A percentile compares a stretch with the other conserved stretches of the same genome.
Evolutionary conservation across 2,113 vertebrate species (phyloP).

Genomic region (Petrocephalus microphthalmus): DNA sequence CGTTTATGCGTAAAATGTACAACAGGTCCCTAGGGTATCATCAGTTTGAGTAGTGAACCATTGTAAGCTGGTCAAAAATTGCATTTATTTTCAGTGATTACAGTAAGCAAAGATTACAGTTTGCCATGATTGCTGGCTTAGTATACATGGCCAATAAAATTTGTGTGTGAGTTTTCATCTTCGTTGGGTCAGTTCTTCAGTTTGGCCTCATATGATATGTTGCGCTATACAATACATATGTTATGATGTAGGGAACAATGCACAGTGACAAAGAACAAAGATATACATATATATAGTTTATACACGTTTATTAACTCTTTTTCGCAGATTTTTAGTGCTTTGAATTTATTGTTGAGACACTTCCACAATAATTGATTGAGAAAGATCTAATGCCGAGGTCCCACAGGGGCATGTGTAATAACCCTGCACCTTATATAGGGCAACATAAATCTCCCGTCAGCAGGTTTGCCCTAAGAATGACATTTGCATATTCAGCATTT

Average conservation of each 20-base stretch:
- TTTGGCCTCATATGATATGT: background rate
- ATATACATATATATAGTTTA: background rate
- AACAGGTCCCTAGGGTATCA: background rate
- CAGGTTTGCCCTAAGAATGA: background rate
- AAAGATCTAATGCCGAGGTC: background rate
- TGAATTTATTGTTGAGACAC: background rate
- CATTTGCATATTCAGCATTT: slow-evolving; percentile 2
- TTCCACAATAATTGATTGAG: background rate
- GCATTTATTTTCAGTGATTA: background rate
- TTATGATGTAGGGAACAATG: background rate
- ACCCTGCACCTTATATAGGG: background rate
- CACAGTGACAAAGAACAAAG: background rate
- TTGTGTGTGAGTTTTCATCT: background rate
- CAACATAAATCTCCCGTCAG: background rate
- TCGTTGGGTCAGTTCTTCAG: background rate
- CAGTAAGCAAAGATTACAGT: background rate
- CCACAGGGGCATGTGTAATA: background rate
- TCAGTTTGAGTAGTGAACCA: background rate
- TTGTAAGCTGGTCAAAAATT: background rate
- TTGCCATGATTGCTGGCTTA: background rate
- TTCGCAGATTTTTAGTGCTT: background rate
- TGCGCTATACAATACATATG: no score
- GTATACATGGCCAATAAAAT: background rate
- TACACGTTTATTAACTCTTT: background rate
- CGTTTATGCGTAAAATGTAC: background rate